phyloP scores from a whole-genome alignment of 2,888 invertebrate genomes.

The Heliothis peltigera region DNA sequence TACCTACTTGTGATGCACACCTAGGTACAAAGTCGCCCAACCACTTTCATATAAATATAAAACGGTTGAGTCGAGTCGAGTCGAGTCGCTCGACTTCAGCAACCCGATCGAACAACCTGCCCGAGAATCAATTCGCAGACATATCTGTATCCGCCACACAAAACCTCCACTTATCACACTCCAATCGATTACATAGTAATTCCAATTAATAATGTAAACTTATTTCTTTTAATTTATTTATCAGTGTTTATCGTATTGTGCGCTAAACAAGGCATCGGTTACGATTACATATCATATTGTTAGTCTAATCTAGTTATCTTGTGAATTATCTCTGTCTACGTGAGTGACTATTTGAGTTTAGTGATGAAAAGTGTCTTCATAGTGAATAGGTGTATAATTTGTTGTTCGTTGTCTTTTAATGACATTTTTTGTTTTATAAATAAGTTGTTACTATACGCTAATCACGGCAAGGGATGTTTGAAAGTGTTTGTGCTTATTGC shows the following conservation, averaged over 20 bases:
- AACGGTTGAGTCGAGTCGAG: background rate
- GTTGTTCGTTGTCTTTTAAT: conserved; percentile 42
- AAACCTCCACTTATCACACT: background rate
- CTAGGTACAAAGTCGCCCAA: background rate
- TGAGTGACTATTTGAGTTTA: conserved; percentile 62
- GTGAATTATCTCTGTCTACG: conserved; percentile 59
- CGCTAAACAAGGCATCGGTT: conserved; percentile 48
- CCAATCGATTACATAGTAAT: conserved; percentile 3
- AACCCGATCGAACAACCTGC: background rate
- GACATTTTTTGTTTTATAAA: conserved; percentile 36
- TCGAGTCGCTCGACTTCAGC: background rate
- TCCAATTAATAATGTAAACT: conserved; percentile 11
- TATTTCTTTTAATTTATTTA: conserved; percentile 11
- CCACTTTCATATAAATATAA: background rate
- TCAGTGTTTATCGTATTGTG: conserved; percentile 24
- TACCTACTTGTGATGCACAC: background rate
- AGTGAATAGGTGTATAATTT: conserved; percentile 57
- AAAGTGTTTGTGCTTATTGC: conserved; percentile 23
- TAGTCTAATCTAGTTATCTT: conserved; percentile 67
- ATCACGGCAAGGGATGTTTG: conserved; percentile 33
- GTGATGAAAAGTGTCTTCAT: conserved; percentile 63
- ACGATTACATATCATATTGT: conserved; percentile 70
- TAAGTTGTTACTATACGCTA: conserved; percentile 44
- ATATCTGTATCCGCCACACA: background rate
- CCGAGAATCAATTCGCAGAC: background rate